Conservation (phyloP, 2,797 vertebrate species). For the Poecilia picta region DNA sequence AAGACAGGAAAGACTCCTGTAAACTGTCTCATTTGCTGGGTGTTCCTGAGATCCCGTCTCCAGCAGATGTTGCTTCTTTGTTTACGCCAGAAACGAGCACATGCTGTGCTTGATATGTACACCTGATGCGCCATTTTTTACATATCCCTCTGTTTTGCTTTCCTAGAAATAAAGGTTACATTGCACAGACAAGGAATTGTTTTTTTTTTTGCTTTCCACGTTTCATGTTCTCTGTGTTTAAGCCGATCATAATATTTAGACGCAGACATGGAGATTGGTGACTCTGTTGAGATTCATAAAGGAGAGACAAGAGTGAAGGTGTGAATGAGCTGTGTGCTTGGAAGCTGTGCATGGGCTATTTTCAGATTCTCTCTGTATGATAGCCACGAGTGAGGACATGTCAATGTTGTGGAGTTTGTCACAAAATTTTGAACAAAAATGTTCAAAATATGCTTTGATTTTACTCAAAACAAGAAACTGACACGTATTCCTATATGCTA, state of each 20-base stretch:
- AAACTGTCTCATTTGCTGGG: constrained; percentile 65
- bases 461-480: neutral
- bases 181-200: constrained; percentile 1
- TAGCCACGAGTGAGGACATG: neutral
- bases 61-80: constrained; percentile 22
- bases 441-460: neutral
- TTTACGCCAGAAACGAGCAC: constrained; percentile 7
- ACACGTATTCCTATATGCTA: neutral
- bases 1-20: constrained; percentile 73
- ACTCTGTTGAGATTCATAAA: neutral
- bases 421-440: neutral
- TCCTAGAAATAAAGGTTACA: constrained; percentile 12
- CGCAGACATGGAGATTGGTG: constrained; percentile 23
- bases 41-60: constrained; percentile 58
- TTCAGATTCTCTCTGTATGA: neutral
- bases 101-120: constrained; percentile 6
- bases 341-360: neutral
- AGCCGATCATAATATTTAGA: constrained; percentile 52
- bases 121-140: neutral
- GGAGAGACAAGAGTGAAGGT: constrained; percentile 2
- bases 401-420: neutral
- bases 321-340: neutral
- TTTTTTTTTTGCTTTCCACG: constrained; percentile 11
- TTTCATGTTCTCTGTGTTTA: constrained; percentile 32
- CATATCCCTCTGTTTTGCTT: neutral